A percentile compares a stretch with the other conserved stretches of the same genome.
Conservation (phyloP, 2,113 vertebrate species). For the Protobothrops mucrosquamatus region DNA sequence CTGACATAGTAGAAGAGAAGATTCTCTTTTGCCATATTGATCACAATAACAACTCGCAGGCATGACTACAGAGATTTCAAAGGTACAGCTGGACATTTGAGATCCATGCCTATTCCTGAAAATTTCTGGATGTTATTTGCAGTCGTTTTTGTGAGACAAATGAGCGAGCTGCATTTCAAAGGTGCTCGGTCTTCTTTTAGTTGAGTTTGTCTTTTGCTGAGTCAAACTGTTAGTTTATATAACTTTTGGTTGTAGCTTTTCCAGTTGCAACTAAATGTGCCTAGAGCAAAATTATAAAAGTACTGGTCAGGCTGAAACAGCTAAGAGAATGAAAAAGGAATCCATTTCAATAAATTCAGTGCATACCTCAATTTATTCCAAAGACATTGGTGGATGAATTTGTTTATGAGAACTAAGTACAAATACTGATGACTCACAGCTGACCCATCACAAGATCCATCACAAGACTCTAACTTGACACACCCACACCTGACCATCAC, state of each 20-base stretch:
- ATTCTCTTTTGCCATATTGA: neutral
- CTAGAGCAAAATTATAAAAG: constrained; percentile 7
- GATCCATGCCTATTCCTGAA: neutral
- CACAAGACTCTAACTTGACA: too few species aligned
- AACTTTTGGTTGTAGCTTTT: constrained; percentile 27
- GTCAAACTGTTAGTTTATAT: constrained; percentile 31
- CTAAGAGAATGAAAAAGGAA: neutral
- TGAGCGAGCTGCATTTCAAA: neutral
- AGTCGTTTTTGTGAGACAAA: too few species aligned
- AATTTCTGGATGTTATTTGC: neutral
- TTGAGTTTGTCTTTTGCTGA: neutral
- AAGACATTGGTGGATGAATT: neutral
- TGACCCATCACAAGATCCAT: too few species aligned
- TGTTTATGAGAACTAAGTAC: neutral
- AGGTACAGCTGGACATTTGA: neutral
- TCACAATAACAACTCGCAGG: neutral
- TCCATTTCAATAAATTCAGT: neutral
- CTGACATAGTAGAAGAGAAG: neutral
- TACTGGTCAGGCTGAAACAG: neutral
- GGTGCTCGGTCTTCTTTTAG: neutral
- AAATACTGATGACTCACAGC: neutral
- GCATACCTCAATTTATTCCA: neutral
- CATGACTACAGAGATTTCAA: neutral
- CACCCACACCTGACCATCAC: too few species aligned
- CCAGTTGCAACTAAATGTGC: constrained; percentile 40